Base-by-base conservation (phyloP, 92 coral and sea anemone species). In the Heteractis magnifica region DNA sequence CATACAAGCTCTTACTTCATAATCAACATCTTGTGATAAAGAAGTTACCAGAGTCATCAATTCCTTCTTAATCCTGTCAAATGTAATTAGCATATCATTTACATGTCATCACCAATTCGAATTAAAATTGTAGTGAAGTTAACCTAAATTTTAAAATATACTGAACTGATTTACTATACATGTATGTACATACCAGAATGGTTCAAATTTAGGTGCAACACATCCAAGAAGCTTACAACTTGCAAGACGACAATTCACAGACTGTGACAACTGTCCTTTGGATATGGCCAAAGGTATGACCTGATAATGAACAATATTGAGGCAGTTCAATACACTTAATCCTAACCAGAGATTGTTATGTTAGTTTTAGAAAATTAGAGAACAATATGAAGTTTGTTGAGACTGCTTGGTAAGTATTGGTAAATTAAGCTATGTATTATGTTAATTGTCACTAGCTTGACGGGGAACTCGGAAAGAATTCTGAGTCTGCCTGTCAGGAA, bases 1-100 rank as follows among this genome's bases (percentile, higher is more conserved):
- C 99, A 96, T 96, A 84, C 99, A 96, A 6, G 92, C 99, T 76
- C 99, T 87, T 56, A 96, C 99, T 89, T 96, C 99, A 71, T 96
- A 96, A 81, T 96, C 99, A 49, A 96, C 99, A 89, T 96, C 99
- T 87, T 96, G 99, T 82, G 97, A 94, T 70, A 96, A 78, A 13
- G 99, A 92, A n/a, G 98, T 94, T 9, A 94, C 99, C 52, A 96
- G 88, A 44, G 88, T 79, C 89, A 96, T 90, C 19, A 96, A 78
- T 73, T 96, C 99, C 62, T 96, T 96, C 91, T 94, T 96, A n/a
- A 96, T 96, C 98, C 98, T 94, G 78, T 18, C 44, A 14, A 77
- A n/a, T 0, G 21, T 49, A 60, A 34, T 21, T 34, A 75, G n/a
- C 52, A 48, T 64, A 85, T 68, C 20, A 49, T 75, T 75, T 75